These are phyloP conservation scores for Cryptus armator DNA, from an alignment of 2,888 invertebrate genomes.

Conservation along the genomic window DNA sequence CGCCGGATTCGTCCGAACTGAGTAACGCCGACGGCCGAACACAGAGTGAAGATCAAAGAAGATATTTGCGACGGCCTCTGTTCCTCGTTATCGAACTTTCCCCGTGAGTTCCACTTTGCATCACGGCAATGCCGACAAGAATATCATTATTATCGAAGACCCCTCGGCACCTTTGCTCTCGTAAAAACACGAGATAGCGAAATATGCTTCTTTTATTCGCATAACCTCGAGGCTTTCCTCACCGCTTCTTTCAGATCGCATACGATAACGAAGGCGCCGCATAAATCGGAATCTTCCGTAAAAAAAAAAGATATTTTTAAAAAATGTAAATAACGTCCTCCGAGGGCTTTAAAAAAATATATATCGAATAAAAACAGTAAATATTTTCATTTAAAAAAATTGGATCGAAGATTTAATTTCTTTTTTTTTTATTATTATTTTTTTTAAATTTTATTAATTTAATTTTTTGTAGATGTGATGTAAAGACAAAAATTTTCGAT, in stretches of 20 bases:
- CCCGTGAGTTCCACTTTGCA: slow-evolving; percentile 1
- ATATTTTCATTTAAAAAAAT: too few relatives aligned
- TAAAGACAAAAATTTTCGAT: too few relatives aligned
- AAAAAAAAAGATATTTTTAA: too few relatives aligned
- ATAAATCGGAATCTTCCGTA: not conserved
- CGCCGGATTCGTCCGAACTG: too few relatives aligned
- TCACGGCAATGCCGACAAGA: not conserved
- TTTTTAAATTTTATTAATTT: too few relatives aligned
- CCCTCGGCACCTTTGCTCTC: slow-evolving; percentile 34
- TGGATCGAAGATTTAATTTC: too few relatives aligned
- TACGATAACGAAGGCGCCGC: slow-evolving; percentile 4
- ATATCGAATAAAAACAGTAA: too few relatives aligned
- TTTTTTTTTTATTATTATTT: too few relatives aligned
- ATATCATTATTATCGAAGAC: slow-evolving; percentile 30
- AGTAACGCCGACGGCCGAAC: too few relatives aligned
- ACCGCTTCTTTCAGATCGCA: not conserved
- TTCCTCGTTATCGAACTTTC: slow-evolving; percentile 23
- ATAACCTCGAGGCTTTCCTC: slow-evolving; percentile 2
- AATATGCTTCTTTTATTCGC: slow-evolving; percentile 17
- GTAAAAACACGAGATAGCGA: slow-evolving; percentile 40
- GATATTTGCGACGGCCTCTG: not conserved
- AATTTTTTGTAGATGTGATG: too few relatives aligned
- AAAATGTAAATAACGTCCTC: too few relatives aligned
- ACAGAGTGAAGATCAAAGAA: not conserved
- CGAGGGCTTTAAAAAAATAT: too few relatives aligned